Evolutionary conservation across 2,113 vertebrate genomes (phyloP).

Genomic region (Halichoerus grypus): DNA sequence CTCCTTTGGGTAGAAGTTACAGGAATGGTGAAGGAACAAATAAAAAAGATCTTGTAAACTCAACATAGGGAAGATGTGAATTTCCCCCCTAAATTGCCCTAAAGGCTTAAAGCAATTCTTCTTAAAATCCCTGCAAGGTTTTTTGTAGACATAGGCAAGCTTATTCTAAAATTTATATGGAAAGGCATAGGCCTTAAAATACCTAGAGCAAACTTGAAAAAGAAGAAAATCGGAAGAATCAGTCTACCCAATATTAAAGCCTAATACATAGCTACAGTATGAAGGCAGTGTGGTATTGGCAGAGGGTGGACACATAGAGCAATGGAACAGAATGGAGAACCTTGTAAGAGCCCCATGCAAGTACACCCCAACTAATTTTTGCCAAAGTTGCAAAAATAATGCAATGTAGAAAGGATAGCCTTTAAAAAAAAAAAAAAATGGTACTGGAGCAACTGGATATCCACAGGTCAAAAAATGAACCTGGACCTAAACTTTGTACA

Average conservation of each 20-base stretch:
- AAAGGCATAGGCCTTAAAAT: neutral
- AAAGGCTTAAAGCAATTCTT: neutral
- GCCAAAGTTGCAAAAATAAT: neutral
- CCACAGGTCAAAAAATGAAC: neutral
- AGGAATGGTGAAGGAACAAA: neutral
- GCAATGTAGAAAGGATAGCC: neutral
- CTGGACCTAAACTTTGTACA: neutral
- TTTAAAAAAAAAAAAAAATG: neutral
- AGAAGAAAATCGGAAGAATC: conserved; percentile 7
- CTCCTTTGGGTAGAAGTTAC: neutral
- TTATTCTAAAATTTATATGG: neutral
- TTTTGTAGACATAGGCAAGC: neutral
- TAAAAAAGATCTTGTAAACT: neutral
- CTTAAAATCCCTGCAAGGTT: neutral
- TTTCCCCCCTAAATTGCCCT: neutral
- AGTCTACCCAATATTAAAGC: neutral
- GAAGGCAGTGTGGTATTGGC: neutral
- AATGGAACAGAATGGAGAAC: neutral
- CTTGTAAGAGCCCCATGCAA: neutral
- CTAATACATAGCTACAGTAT: neutral
- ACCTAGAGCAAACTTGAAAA: neutral
- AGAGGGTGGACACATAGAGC: neutral
- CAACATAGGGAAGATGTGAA: neutral
- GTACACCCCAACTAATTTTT: neutral
- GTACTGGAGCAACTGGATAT: neutral